Conservation (phyloP, 2,888 invertebrate genomes). For the Lepidonotus clava region DNA sequence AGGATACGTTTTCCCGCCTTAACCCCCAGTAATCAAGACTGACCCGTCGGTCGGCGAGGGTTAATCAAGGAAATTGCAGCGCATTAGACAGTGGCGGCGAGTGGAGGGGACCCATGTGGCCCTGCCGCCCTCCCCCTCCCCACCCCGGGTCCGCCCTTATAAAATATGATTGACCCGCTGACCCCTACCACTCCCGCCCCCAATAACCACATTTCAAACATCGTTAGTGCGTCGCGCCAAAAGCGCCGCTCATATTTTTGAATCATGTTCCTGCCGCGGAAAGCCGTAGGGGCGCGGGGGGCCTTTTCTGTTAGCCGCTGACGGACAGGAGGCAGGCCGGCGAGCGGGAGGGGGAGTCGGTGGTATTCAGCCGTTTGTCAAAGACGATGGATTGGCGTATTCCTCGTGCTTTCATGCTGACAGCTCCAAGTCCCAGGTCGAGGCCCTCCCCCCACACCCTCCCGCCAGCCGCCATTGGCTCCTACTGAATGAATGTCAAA, state of each 20-base stretch:
- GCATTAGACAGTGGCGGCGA: conserved; percentile 3
- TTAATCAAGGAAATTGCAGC: conserved; percentile 48
- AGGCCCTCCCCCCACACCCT: not conserved
- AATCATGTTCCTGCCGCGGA: not conserved
- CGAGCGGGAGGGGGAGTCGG: not conserved
- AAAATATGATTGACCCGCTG: conserved; percentile 15
- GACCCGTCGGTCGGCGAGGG: conserved; percentile 10
- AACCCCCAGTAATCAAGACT: conserved; percentile 45
- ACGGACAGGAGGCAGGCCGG: not conserved
- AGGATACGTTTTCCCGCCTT: conserved; percentile 47
- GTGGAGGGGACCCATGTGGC: not conserved
- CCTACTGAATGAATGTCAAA: conserved; percentile 44
- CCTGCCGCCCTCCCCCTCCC: not conserved
- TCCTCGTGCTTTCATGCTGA: conserved; percentile 39
- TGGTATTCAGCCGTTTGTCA: conserved; percentile 44
- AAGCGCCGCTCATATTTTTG: conserved; percentile 25
- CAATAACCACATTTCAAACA: not conserved
- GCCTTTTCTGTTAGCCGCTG: not conserved
- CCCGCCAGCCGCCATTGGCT: not conserved
- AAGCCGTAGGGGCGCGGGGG: not conserved
- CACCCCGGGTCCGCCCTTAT: not conserved
- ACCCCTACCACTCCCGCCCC: not conserved
- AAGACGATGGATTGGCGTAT: conserved; percentile 41
- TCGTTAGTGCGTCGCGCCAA: conserved; percentile 11
- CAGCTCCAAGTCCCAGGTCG: conserved; percentile 16